Percentiles rank a stretch among this genome's conserved stretches.
phyloP scores from a whole-genome alignment of 1,140 invertebrate species.

The Tetragnatha versicolor region DNA sequence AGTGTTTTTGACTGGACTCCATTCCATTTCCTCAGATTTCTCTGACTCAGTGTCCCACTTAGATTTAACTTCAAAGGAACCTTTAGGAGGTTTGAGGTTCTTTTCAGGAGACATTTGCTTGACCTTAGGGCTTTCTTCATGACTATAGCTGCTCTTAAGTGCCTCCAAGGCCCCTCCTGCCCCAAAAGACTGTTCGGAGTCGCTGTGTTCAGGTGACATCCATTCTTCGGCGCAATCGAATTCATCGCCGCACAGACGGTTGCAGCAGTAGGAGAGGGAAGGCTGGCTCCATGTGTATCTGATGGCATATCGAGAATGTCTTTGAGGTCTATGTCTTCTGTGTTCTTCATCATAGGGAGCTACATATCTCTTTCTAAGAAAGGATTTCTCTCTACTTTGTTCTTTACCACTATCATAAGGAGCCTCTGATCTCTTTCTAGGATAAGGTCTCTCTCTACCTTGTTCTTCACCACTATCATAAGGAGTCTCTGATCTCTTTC shows the following conservation, averaged over 20 bases:
- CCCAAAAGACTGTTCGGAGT: background rate
- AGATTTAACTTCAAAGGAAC: constrained; percentile 45
- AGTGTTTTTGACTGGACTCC: constrained; percentile 13
- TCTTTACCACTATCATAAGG: too few relatives aligned
- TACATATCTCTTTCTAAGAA: too few relatives aligned
- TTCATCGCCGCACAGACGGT: constrained; percentile 41
- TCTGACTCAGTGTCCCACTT: constrained; percentile 57
- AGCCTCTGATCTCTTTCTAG: too few relatives aligned
- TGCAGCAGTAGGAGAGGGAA: constrained; percentile 56
- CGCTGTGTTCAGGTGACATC: background rate
- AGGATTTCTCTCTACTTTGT: too few relatives aligned
- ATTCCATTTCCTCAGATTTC: constrained; percentile 20
- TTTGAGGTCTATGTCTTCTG: background rate
- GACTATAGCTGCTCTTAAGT: constrained; percentile 29
- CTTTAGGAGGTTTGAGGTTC: too few relatives aligned
- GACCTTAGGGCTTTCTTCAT: constrained; percentile 7
- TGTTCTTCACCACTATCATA: too few relatives aligned
- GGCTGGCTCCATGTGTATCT: constrained; percentile 54
- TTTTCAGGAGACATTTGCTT: too few relatives aligned
- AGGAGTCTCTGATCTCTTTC: too few relatives aligned
- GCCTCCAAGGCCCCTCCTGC: constrained; percentile 24
- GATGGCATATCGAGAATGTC: constrained; percentile 25
- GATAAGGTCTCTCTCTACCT: too few relatives aligned
- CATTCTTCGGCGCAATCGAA: background rate
- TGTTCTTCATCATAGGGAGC: too few relatives aligned